Evolutionary conservation across 2,888 invertebrate genomes (phyloP).

Genomic region (Timema podura): DNA sequence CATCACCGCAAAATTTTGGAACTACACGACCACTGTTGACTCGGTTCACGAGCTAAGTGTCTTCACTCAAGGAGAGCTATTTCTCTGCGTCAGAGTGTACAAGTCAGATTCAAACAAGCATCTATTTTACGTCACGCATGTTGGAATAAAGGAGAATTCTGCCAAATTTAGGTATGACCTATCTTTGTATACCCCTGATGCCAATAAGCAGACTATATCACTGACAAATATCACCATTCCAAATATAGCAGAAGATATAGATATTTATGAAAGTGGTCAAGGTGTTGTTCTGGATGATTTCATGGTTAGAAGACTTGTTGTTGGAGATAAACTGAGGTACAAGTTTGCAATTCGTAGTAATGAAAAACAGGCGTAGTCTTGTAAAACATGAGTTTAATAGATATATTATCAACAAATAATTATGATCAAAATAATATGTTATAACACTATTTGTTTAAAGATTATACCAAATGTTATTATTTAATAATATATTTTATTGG

Average conservation of each 20-base stretch:
- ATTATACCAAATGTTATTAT: too few relatives aligned
- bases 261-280: slow-evolving; percentile 9
- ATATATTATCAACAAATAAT: too few relatives aligned
- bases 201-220: background rate
- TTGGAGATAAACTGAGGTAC: background rate
- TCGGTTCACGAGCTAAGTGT: background rate
- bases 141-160: background rate
- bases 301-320: background rate
- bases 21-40: background rate
- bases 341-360: slow-evolving; percentile 4
- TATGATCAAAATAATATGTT: too few relatives aligned
- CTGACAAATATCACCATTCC: slow-evolving; percentile 5
- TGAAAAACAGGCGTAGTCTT: too few relatives aligned
- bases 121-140: slow-evolving; percentile 9
- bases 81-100: slow-evolving; percentile 3
- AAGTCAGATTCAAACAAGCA: slow-evolving; percentile 1
- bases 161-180: background rate
- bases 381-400: too few relatives aligned
- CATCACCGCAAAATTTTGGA: slow-evolving; percentile 9
- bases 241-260: background rate
- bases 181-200: background rate
- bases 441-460: too few relatives aligned
- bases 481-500: too few relatives aligned
- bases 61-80: background rate
- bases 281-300: slow-evolving; percentile 2